Conservation (phyloP, 2,888 invertebrate species). For the Pemphredon lugubris region DNA sequence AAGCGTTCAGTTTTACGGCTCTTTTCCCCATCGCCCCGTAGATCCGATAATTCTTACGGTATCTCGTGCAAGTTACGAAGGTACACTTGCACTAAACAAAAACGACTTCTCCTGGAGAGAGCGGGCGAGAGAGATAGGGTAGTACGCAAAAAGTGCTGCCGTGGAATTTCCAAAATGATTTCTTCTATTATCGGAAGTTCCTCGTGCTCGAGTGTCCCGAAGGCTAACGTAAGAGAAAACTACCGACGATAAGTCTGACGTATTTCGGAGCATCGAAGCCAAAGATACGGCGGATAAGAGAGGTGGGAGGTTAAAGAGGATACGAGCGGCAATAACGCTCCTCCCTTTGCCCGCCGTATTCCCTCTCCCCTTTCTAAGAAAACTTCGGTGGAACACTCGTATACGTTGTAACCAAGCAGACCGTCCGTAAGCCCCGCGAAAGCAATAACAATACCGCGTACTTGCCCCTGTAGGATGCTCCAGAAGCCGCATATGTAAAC, state of each 20-base stretch:
- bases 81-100: too few relatives aligned
- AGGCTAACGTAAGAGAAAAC: too few relatives aligned
- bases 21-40: neutral
- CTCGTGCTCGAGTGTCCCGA: too few relatives aligned
- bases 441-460: constrained; percentile 69
- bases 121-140: too few relatives aligned
- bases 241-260: constrained; percentile 18
- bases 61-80: neutral
- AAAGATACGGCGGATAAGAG: constrained; percentile 6
- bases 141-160: too few relatives aligned
- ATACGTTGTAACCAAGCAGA: constrained; percentile 63
- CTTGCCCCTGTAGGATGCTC: constrained; percentile 45
- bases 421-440: constrained; percentile 57
- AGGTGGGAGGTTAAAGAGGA: constrained; percentile 12
- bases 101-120: too few relatives aligned
- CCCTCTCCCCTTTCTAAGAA: constrained; percentile 41
- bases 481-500: constrained; percentile 51
- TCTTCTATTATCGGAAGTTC: too few relatives aligned
- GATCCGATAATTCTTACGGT: constrained; percentile 36
- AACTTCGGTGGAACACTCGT: constrained; percentile 62
- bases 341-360: constrained; percentile 13
- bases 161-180: too few relatives aligned
- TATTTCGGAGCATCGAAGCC: constrained; percentile 15
- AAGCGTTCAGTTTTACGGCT: constrained; percentile 44
- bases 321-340: constrained; percentile 44